Evolutionary conservation across 2,113 vertebrate genomes (phyloP).

Genomic region (Datnioides undecimradiatus): DNA sequence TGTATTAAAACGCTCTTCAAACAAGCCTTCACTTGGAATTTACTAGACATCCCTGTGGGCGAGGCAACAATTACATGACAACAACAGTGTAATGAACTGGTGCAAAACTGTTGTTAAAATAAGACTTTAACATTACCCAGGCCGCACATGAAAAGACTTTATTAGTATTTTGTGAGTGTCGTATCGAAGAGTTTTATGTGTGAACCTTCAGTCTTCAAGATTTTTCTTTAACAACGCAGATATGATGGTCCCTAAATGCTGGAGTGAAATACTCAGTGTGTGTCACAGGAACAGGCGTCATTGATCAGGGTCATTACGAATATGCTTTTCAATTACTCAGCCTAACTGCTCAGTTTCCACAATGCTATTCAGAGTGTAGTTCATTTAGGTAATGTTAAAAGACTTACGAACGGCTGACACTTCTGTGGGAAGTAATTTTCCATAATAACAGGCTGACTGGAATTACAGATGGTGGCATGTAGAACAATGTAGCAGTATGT

Average conservation of each 20-base stretch:
- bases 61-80: neutral
- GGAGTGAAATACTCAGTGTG: neutral
- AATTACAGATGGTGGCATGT: neutral
- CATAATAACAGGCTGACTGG: neutral
- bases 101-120: neutral
- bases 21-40: slow-evolving; percentile 13
- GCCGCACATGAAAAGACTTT: neutral
- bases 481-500: too few relatives aligned
- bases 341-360: slow-evolving; percentile 3
- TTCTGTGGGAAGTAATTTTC: neutral
- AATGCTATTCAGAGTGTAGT: neutral
- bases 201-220: neutral
- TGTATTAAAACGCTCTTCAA: slow-evolving; percentile 15
- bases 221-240: neutral
- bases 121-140: neutral
- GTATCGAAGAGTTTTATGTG: neutral
- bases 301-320: neutral
- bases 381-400: neutral
- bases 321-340: neutral
- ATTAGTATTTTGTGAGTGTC: neutral
- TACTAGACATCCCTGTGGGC: neutral
- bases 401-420: neutral
- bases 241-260: neutral
- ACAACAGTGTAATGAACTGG: neutral
- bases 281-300: neutral